Percentiles rank a stretch among this genome's conserved stretches.
Evolutionary conservation across 2,113 vertebrate species (phyloP).

Genomic region (Pachycephala philippinensis): DNA sequence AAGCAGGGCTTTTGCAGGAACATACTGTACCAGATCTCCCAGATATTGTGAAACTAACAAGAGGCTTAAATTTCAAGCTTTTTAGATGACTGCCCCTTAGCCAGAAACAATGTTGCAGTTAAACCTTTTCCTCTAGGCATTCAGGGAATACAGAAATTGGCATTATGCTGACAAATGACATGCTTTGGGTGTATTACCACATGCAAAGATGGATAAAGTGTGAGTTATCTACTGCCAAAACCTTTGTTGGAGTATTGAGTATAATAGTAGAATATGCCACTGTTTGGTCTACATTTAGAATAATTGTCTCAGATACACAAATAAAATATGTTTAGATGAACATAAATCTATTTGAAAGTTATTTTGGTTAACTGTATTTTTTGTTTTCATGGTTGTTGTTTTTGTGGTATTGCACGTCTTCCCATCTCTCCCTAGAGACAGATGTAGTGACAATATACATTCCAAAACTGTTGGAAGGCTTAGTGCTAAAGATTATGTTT

Average conservation of each 20-base stretch:
- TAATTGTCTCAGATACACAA: not conserved
- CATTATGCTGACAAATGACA: constrained; percentile 38
- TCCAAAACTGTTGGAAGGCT: not conserved
- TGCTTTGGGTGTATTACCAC: constrained; percentile 10
- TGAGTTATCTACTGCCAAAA: constrained; percentile 29
- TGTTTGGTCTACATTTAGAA: not conserved
- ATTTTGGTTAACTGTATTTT: not conserved
- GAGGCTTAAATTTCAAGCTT: constrained; percentile 53
- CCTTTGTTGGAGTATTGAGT: not conserved
- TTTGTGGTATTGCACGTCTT: not conserved
- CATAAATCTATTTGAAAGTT: not conserved
- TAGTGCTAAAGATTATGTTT: not conserved
- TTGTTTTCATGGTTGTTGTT: not conserved
- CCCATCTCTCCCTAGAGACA: not conserved
- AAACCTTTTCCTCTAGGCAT: constrained; percentile 60
- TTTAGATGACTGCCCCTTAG: constrained; percentile 10
- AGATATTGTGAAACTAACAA: constrained; percentile 70
- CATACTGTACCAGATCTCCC: constrained; percentile 27
- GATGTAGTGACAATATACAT: not conserved
- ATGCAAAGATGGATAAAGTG: not conserved
- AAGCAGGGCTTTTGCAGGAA: constrained; percentile 61
- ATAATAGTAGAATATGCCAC: not conserved
- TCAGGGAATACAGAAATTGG: constrained; percentile 58
- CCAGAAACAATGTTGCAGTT: constrained; percentile 67
- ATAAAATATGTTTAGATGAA: not conserved